Evolutionary conservation across 2,113 vertebrate species (phyloP), one percentile per base, ranked within the genome.

Genomic region (Gadus chalcogrammus): DNA sequence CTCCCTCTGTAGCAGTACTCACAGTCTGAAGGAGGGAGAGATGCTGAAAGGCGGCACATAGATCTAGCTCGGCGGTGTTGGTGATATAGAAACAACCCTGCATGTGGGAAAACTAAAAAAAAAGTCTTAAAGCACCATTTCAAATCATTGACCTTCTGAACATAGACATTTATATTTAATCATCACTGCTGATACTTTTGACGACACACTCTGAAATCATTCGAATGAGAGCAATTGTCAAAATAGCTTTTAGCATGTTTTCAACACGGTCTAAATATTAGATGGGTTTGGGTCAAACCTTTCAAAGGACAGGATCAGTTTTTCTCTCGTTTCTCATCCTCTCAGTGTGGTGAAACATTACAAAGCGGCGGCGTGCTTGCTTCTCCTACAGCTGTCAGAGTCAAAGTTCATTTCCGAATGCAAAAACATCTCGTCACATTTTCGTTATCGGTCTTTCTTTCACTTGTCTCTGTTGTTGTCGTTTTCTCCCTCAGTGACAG

Each of bases 361-460:
- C 84, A 13, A 48, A 48, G 5, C 42, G 8, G 42, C 42, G 83
- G 82, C 69, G 62, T 52, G 73, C 70, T 65, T 71, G 72, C 76
- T 48, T 79, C 7, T 63, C 77, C 28, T 56, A 61, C 71, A 84
- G 22, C 65, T 11, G 74, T 84, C 79, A 84, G 76, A 79, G 80
- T 77, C 79, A 77, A 83, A 84, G 82, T 87, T 88, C 78, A 87
- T 86, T 83, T 76, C 77, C 78, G 84, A 74, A 82, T 70, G 74
- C 71, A 83, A 79, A 75, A 18, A 79, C 52, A 77, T 64, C 71
- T 79, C 67, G 68, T 73, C 67, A 42, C 2, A 42, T 11, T 42
- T 42, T 42, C 24, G 24, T 24, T 24, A 24, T 24, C 8, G 69
- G 69, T 67, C 76, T 81, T 80, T 67, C 12, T 8, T 58, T 67